Conservation (phyloP, 2,888 invertebrate genomes). For the Octodonta nipae region DNA sequence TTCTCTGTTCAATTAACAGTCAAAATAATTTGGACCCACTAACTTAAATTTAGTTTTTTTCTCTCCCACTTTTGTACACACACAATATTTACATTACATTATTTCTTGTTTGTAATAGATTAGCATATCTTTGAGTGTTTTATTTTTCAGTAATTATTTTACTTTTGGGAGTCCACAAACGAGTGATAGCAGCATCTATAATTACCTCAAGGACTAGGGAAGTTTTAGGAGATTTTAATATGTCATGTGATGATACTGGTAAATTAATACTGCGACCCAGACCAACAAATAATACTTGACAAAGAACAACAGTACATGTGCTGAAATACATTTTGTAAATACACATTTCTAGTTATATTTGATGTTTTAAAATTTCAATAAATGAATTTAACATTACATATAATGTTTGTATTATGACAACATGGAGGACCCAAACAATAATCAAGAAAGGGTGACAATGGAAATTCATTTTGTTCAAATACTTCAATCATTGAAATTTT, state of each 20-base stretch:
- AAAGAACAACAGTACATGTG: slow-evolving; percentile 4
- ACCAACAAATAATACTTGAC: slow-evolving; percentile 42
- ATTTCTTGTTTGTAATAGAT: not conserved
- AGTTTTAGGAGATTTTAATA: slow-evolving; percentile 89
- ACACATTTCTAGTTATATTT: too few relatives aligned
- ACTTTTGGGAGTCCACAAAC: slow-evolving; percentile 83
- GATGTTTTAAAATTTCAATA: too few relatives aligned
- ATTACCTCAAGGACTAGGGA: slow-evolving; percentile 82
- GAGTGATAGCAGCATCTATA: slow-evolving; percentile 92
- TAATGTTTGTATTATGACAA: too few relatives aligned
- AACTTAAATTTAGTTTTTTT: too few relatives aligned
- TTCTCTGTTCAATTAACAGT: too few relatives aligned
- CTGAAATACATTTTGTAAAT: slow-evolving; percentile 3
- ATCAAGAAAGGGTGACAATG: too few relatives aligned
- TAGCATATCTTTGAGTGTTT: not conserved
- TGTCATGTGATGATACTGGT: slow-evolving; percentile 96
- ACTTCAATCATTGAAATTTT: too few relatives aligned
- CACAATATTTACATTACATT: too few relatives aligned
- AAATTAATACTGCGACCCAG: slow-evolving; percentile 86
- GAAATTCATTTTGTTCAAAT: too few relatives aligned
- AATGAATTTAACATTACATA: too few relatives aligned
- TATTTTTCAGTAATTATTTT: slow-evolving; percentile 66
- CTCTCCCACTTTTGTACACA: not conserved
- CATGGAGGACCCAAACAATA: too few relatives aligned
- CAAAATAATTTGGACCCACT: too few relatives aligned